Evolutionary conservation across 2,797 vertebrate species (phyloP).

Genomic region (Dallia pectoralis): DNA sequence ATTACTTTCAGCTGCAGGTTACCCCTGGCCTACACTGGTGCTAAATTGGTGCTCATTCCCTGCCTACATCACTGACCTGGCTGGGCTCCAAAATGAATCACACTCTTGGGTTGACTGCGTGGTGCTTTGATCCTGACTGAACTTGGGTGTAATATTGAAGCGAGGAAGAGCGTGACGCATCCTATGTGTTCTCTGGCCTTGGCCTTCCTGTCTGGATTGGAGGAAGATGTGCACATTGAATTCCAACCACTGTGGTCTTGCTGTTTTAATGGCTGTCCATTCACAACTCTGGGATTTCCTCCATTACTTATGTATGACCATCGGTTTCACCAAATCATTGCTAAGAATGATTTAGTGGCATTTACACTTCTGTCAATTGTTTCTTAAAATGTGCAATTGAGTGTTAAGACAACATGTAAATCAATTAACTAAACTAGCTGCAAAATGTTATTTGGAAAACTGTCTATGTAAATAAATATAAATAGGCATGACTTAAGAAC

Average conservation of each 20-base stretch:
- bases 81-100: slow-evolving; percentile 5
- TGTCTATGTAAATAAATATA: background rate
- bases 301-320: slow-evolving; percentile 15
- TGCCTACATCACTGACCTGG: slow-evolving; percentile 8
- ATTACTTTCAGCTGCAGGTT: slow-evolving; percentile 14
- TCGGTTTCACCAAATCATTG: background rate
- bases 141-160: slow-evolving; percentile 42
- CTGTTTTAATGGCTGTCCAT: slow-evolving; percentile 2
- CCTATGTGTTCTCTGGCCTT: slow-evolving; percentile 37
- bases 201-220: slow-evolving; percentile 45
- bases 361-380: slow-evolving; percentile 20
- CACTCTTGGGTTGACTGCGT: slow-evolving; percentile 36
- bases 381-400: slow-evolving; percentile 26
- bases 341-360: slow-evolving; percentile 17
- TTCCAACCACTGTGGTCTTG: slow-evolving; percentile 30
- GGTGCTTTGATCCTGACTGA: slow-evolving; percentile 49
- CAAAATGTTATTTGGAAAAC: background rate
- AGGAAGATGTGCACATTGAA: slow-evolving; percentile 27
- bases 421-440: background rate
- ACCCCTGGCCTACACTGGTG: background rate
- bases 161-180: slow-evolving; percentile 44
- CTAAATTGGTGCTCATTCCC: background rate
- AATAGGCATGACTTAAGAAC: background rate
- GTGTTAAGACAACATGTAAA: too few species aligned
- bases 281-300: slow-evolving; percentile 5